phyloP scores from a whole-genome alignment of 2,888 invertebrate species.

The Parnassius smintheus region DNA sequence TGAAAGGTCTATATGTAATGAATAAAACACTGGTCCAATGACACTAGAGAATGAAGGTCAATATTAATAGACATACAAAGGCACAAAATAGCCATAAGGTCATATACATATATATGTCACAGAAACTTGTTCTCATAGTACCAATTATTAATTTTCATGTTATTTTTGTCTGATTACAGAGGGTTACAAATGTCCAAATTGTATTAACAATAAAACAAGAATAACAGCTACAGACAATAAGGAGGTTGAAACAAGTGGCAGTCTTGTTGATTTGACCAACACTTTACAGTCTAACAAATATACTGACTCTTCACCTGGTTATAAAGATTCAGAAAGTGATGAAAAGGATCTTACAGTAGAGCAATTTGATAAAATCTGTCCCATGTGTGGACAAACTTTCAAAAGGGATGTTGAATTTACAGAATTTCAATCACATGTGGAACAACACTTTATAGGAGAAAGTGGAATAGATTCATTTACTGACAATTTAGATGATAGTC shows the following conservation, averaged over 20 bases:
- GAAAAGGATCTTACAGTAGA: slow-evolving; percentile 44
- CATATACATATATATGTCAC: too few relatives aligned
- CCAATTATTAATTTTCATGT: background rate
- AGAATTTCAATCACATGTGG: slow-evolving; percentile 88
- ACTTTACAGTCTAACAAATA: slow-evolving; percentile 66
- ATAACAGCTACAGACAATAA: slow-evolving; percentile 62
- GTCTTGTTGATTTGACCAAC: slow-evolving; percentile 72
- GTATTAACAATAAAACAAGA: slow-evolving; percentile 55
- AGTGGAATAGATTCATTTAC: slow-evolving; percentile 74
- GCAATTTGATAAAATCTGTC: slow-evolving; percentile 83
- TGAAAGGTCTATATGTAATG: too few relatives aligned
- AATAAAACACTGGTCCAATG: too few relatives aligned
- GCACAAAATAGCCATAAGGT: too few relatives aligned
- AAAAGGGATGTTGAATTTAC: slow-evolving; percentile 80
- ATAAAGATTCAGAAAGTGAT: slow-evolving; percentile 44
- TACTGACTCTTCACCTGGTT: slow-evolving; percentile 56
- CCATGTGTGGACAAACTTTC: slow-evolving; percentile 86
- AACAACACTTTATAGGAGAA: slow-evolving; percentile 86
- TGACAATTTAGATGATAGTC: slow-evolving; percentile 77
- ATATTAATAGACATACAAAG: too few relatives aligned
- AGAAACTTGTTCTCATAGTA: too few relatives aligned
- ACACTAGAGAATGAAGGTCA: too few relatives aligned
- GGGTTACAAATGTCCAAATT: slow-evolving; percentile 68
- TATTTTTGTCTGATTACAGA: slow-evolving; percentile 51
- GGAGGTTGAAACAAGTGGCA: slow-evolving; percentile 75